Percentiles rank a stretch among this genome's conserved stretches.
Conservation (phyloP, 2,113 vertebrate species). For the Antennarius striatus region DNA sequence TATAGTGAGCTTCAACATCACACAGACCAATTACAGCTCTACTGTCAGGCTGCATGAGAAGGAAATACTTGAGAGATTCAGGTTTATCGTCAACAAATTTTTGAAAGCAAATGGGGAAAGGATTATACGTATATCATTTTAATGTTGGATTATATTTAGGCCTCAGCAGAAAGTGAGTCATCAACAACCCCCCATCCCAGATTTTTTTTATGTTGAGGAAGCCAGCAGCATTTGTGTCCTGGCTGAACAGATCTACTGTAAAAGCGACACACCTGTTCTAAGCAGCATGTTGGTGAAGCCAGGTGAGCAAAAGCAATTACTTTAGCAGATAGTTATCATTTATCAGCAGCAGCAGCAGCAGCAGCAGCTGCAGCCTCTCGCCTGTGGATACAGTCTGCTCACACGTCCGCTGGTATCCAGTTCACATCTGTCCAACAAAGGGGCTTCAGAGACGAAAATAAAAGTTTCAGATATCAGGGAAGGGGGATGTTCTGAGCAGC, state of each 20-base stretch:
- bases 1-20: constrained; percentile 24
- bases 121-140: constrained; percentile 36
- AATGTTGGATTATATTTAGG: constrained; percentile 31
- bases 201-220: constrained; percentile 25
- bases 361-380: constrained; percentile 12
- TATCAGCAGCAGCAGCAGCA: constrained; percentile 47
- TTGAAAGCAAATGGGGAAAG: constrained; percentile 11
- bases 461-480: constrained; percentile 63
- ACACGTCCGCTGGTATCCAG: constrained; percentile 53
- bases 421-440: constrained; percentile 61
- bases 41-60: constrained; percentile 18
- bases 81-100: constrained; percentile 16
- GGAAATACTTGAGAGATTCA: constrained; percentile 6
- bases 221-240: constrained; percentile 15
- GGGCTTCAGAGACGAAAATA: constrained; percentile 38
- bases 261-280: constrained; percentile 13
- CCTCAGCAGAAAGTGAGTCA: constrained; percentile 29
- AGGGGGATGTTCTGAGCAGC: constrained; percentile 37
- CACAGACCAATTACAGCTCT: constrained; percentile 17
- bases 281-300: constrained; percentile 21
- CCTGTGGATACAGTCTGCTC: constrained; percentile 19
- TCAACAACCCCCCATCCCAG: constrained; percentile 23
- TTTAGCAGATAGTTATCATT: constrained; percentile 44
- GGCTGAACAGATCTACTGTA: constrained; percentile 5
- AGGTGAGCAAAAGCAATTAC: constrained; percentile 44